Conservation (phyloP, 2,113 vertebrate genomes). For the Macheiramphus alcinus region DNA sequence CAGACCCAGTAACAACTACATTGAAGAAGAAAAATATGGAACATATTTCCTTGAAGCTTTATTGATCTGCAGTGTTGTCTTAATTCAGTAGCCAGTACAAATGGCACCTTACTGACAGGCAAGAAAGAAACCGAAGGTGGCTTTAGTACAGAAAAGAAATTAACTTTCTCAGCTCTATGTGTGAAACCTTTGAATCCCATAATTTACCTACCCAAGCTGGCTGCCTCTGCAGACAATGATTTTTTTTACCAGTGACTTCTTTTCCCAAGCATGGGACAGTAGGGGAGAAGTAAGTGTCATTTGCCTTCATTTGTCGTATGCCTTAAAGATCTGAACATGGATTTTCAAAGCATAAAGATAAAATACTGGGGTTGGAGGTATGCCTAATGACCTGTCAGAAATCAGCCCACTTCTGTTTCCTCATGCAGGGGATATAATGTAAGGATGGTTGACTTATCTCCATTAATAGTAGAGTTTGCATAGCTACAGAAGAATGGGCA, state of each 20-base stretch:
- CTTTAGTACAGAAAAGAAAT: not conserved
- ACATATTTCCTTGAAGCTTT: not conserved
- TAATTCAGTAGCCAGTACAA: not conserved
- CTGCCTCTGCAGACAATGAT: not conserved
- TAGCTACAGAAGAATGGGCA: not conserved
- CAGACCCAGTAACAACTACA: not conserved
- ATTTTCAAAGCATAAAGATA: not conserved
- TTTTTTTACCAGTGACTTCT: not conserved
- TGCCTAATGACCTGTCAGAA: not conserved
- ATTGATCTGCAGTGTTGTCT: not conserved
- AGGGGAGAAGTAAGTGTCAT: not conserved
- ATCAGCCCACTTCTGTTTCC: not conserved
- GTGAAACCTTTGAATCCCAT: not conserved
- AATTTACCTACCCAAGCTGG: not conserved
- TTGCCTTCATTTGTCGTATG: not conserved
- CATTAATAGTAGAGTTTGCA: not conserved
- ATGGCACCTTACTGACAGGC: not conserved
- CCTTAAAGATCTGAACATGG: not conserved
- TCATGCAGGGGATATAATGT: not conserved
- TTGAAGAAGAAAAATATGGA: not conserved
- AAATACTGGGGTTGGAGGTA: not conserved
- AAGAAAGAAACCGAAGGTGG: rapidly evolving
- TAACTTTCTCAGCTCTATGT: not conserved
- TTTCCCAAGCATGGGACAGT: not conserved
- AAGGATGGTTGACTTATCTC: not conserved